These are phyloP conservation scores for Arctocebus calabarensis DNA, from an alignment of 2,797 vertebrate species.

Conservation along the genomic window DNA sequence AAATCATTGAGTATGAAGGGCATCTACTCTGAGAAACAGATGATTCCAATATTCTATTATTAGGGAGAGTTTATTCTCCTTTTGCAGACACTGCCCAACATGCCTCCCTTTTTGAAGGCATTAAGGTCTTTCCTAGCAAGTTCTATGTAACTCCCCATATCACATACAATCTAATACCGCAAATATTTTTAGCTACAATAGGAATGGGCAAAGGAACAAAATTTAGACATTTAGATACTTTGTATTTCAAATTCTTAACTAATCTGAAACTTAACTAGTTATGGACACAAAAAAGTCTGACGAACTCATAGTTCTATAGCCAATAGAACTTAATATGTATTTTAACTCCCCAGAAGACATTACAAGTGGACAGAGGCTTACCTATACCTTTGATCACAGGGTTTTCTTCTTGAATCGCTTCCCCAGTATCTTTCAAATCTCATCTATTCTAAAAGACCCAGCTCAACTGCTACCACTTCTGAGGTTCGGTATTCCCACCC, in stretches of 20 bases:
- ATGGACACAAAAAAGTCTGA: background rate
- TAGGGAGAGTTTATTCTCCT: background rate
- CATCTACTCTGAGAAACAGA: background rate
- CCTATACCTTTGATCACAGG: background rate
- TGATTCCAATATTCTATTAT: background rate
- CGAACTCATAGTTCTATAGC: background rate
- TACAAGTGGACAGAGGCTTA: background rate
- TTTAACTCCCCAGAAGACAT: background rate
- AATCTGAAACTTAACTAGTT: constrained; percentile 7
- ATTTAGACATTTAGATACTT: background rate
- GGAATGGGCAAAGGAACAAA: constrained; percentile 9
- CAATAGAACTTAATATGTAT: background rate
- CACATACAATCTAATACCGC: background rate
- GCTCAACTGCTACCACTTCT: background rate
- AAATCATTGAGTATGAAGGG: background rate
- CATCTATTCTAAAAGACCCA: background rate
- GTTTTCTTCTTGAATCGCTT: background rate
- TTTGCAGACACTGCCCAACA: background rate
- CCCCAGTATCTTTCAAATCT: background rate
- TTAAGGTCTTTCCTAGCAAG: background rate
- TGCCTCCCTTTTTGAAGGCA: background rate
- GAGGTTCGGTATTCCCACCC: background rate
- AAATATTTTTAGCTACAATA: background rate
- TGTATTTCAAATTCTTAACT: constrained; percentile 27
- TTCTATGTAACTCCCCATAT: background rate